A percentile compares a stretch with the other conserved stretches of the same genome.
Conservation (phyloP, 2,797 vertebrate species). For the Phoxinus dragarum region DNA sequence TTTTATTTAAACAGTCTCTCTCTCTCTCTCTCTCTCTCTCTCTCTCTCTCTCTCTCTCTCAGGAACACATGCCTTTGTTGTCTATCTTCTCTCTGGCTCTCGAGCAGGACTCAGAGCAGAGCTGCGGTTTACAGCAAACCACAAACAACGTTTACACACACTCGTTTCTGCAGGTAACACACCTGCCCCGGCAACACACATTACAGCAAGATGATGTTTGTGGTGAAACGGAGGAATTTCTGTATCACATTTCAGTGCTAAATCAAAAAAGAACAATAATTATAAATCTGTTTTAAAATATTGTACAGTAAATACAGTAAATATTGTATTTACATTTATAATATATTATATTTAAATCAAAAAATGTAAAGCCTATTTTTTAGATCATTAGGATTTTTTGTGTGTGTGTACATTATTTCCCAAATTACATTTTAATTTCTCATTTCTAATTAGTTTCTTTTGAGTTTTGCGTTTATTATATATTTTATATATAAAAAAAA, state of each 20-base stretch:
- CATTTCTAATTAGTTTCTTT: neutral
- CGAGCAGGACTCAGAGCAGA: slow-evolving; percentile 93
- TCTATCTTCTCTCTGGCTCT: slow-evolving; percentile 95
- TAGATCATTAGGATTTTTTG: neutral
- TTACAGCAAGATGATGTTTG: neutral
- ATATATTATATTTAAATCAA: neutral
- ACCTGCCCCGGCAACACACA: neutral
- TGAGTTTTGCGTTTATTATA: neutral
- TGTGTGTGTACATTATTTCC: neutral
- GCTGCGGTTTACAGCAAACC: slow-evolving; percentile 81
- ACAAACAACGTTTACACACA: slow-evolving; percentile 84
- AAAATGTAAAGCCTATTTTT: neutral
- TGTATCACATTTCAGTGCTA: neutral
- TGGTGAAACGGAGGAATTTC: neutral
- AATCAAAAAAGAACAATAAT: neutral
- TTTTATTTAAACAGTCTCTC: neutral
- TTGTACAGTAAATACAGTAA: neutral
- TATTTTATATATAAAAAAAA: too few species aligned
- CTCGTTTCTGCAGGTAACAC: slow-evolving; percentile 89
- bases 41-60: slow-evolving; percentile 7
- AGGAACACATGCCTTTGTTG: slow-evolving; percentile 93
- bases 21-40: slow-evolving; percentile 11
- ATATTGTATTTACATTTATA: neutral
- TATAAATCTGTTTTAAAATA: neutral
- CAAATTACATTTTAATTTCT: neutral